These are phyloP conservation scores for Cephus nigrinus DNA, from an alignment of 2,888 invertebrate species.

Conservation along the genomic window DNA sequence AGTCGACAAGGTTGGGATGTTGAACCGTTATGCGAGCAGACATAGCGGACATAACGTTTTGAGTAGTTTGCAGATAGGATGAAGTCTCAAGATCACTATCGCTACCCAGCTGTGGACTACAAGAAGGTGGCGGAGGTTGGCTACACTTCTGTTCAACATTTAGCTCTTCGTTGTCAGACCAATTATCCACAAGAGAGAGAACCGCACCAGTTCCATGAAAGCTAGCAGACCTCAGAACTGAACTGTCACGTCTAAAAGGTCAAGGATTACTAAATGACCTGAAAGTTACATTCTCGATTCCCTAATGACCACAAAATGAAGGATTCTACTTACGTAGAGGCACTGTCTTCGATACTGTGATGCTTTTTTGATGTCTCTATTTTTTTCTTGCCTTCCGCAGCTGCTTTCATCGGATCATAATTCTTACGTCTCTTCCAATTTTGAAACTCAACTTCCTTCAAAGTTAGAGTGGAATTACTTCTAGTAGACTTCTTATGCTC, in stretches of 20 bases:
- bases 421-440: conserved; percentile 97
- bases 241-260: conserved; percentile 50
- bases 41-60: conserved; percentile 71
- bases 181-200: conserved; percentile 52
- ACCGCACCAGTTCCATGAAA: conserved; percentile 65
- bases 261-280: background rate
- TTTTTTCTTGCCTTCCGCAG: conserved; percentile 84
- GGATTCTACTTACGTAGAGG: conserved; percentile 46
- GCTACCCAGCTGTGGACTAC: conserved; percentile 53
- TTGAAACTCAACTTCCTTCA: conserved; percentile 87
- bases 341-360: conserved; percentile 51
- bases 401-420: conserved; percentile 95
- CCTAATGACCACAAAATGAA: background rate
- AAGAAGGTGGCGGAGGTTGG: conserved; percentile 49
- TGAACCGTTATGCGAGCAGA: conserved; percentile 55
- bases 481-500: conserved; percentile 72
- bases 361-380: conserved; percentile 54
- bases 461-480: conserved; percentile 77
- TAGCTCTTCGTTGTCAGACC: conserved; percentile 51
- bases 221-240: conserved; percentile 66
- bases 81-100: conserved; percentile 67
- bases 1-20: conserved; percentile 54
- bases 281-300: background rate
- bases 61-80: conserved; percentile 65
- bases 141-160: conserved; percentile 36